These are phyloP conservation scores for Thereva nobilitata DNA, from an alignment of 2,888 invertebrate genomes.

Conservation along the genomic window DNA sequence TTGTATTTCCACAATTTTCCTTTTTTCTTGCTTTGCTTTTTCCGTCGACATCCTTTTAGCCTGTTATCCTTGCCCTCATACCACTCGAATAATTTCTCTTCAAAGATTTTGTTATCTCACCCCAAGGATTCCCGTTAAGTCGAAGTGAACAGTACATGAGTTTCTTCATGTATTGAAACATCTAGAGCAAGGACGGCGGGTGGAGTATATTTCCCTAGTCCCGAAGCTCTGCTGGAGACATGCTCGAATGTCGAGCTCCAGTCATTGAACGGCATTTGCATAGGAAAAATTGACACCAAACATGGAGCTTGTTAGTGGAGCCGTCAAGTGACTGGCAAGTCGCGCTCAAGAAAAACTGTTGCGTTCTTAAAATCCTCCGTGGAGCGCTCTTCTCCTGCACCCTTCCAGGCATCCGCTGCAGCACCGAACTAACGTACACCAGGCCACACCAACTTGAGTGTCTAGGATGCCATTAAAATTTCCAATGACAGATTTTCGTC, in stretches of 20 bases:
- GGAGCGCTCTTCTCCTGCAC: too few relatives aligned
- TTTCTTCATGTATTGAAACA: neutral
- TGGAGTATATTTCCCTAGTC: too few relatives aligned
- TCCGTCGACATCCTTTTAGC: neutral
- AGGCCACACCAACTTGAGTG: neutral
- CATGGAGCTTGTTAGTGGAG: neutral
- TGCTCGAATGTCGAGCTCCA: too few relatives aligned
- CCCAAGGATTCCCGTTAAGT: neutral
- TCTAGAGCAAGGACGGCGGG: too few relatives aligned
- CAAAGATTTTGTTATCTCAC: slow-evolving; percentile 8
- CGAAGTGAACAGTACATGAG: neutral
- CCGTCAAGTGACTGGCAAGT: neutral
- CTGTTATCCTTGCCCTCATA: neutral
- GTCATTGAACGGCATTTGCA: too few relatives aligned
- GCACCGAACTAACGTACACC: neutral
- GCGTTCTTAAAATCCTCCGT: too few relatives aligned
- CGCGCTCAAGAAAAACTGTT: neutral
- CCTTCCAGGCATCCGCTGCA: neutral
- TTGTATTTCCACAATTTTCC: slow-evolving; percentile 29
- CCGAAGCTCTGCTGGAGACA: too few relatives aligned
- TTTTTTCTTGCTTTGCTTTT: neutral
- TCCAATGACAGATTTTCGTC: slow-evolving; percentile 5
- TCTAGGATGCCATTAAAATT: slow-evolving; percentile 15
- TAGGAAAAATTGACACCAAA: slow-evolving; percentile 19
- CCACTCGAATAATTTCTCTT: slow-evolving; percentile 10